phyloP scores from a whole-genome alignment of 30 jellyfish, hydroid and myxozoan species.

The Turritopsis rubra region DNA sequence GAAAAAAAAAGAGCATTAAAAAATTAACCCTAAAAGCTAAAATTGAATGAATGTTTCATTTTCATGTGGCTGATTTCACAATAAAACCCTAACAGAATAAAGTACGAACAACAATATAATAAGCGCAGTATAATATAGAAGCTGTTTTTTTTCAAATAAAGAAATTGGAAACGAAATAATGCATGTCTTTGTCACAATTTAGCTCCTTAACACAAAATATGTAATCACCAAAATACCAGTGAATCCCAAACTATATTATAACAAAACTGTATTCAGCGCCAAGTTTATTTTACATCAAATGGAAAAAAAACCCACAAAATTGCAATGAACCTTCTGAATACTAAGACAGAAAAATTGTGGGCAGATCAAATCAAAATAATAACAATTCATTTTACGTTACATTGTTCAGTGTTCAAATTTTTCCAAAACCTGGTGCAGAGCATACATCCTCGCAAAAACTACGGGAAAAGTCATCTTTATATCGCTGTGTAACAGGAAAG shows the following conservation, averaged over 20 bases:
- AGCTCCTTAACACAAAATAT: neutral
- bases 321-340: neutral
- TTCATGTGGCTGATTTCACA: too few relatives aligned
- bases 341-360: neutral
- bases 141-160: too few relatives aligned
- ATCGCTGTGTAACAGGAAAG: conserved; percentile 1
- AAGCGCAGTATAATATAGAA: too few relatives aligned
- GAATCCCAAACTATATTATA: too few relatives aligned
- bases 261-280: too few relatives aligned
- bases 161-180: neutral
- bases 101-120: too few relatives aligned
- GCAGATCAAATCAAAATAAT: neutral
- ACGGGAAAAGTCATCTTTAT: neutral
- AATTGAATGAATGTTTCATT: too few relatives aligned
- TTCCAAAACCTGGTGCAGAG: conserved; percentile 27
- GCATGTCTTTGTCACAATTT: neutral
- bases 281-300: too few relatives aligned
- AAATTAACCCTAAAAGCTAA: too few relatives aligned
- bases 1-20: too few relatives aligned
- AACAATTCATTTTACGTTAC: neutral
- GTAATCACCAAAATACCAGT: neutral
- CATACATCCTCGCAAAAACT: conserved; percentile 13
- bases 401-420: neutral
- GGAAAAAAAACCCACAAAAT: too few relatives aligned
- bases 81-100: too few relatives aligned